Evolutionary conservation across 2,888 invertebrate genomes (phyloP), one percentile per base, ranked within the genome.

Genomic region (Mechanitis messenoides): DNA sequence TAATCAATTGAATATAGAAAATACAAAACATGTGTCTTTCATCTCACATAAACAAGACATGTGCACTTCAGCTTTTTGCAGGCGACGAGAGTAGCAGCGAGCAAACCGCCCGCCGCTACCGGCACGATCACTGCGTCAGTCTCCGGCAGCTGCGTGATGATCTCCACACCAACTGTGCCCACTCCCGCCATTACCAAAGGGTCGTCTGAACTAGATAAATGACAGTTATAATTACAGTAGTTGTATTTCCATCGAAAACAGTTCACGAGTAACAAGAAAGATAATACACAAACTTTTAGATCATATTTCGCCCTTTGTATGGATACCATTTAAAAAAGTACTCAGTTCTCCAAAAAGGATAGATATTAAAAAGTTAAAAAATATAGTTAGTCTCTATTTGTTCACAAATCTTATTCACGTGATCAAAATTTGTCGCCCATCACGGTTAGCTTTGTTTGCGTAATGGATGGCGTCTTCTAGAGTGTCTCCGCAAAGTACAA

Each of bases 31-130:
- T 47, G 6, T 31, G 31, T 11, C 6, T 31, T 7, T 31, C 31
- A 50, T 60, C 80, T 77, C 63, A 88, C 89, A 71, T 89, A 89
- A 64, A 89, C 81, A 33, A 89, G 78, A 61, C 89, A 89, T 35
- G 87, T 84, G 71, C 87, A 87, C 72, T 89, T 89, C 35, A 89
- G 81, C 68, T 85, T 87, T 74, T 88, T 89, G 77, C 87, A 86
- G 31, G 88, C 87, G 55, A 87, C 78, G 33, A 88, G 78, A 45
- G 85, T 78, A n/a, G 79, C 77, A 0, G 87, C 89, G 3, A 89
- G 75, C 58, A 89, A 68, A 0, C 77, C 80, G 2, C 89, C 88
- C 1, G 73, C 62, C 0, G 79, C 80, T 5, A 83, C 87, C 0
- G 89, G 89, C 57, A 87, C 88, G 50, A 89, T 80, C 63, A 89